phyloP scores from a whole-genome alignment of 2,888 invertebrate genomes.

The Nephrotoma guestfalica region DNA sequence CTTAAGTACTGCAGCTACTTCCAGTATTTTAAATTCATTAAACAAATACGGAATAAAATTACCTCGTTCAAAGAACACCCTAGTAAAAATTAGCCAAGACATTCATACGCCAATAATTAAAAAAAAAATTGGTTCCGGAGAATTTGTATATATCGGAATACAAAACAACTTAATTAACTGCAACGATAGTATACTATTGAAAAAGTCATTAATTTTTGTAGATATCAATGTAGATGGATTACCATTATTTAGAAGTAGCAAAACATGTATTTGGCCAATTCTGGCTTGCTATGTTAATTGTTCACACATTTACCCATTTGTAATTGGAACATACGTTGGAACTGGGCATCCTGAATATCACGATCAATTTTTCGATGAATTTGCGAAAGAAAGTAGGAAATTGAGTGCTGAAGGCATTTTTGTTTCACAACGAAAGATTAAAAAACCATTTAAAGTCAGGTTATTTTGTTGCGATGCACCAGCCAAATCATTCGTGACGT shows the following conservation, averaged over 20 bases:
- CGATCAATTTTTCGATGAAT: constrained; percentile 3
- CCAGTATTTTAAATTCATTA: background rate
- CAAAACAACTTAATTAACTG: background rate
- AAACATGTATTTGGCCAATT: constrained; percentile 7
- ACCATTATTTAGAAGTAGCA: constrained; percentile 7
- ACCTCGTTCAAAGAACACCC: background rate
- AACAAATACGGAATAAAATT: background rate
- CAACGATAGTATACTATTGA: background rate
- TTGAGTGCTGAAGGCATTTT: background rate
- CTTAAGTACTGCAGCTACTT: background rate
- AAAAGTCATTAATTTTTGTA: background rate
- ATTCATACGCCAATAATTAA: background rate
- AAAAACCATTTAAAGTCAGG: background rate
- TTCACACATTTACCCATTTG: constrained; percentile 1
- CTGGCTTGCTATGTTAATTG: constrained; percentile 3
- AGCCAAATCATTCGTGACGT: background rate
- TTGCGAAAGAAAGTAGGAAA: constrained; percentile 4
- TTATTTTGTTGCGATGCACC: background rate
- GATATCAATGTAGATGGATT: constrained; percentile 10
- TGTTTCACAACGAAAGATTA: background rate
- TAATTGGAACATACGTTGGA: constrained; percentile 5
- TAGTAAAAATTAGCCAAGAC: background rate
- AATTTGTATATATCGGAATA: background rate
- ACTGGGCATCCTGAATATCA: background rate
- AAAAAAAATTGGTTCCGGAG: background rate